Percentiles rank a stretch among this genome's conserved stretches.
Conservation (phyloP, 1,140 invertebrate genomes). For the Adoxophyes honmai region DNA sequence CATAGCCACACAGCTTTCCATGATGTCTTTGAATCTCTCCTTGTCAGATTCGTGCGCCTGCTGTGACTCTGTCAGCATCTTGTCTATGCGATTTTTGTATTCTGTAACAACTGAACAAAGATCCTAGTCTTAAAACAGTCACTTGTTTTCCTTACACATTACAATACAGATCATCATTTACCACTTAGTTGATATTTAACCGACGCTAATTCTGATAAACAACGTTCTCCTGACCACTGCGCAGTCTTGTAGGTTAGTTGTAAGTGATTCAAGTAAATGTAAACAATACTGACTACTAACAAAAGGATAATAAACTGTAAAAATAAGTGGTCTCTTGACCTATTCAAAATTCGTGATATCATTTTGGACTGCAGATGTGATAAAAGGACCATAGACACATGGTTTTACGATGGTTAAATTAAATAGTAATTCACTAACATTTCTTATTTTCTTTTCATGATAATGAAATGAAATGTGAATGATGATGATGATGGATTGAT, state of each 20-base stretch:
- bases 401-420: no score
- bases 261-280: constrained; percentile 48
- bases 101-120: constrained; percentile 54
- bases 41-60: constrained; percentile 47
- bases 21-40: constrained; percentile 53
- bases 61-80: constrained; percentile 52
- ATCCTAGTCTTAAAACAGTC: constrained; percentile 7
- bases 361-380: constrained; percentile 16
- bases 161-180: constrained; percentile 20
- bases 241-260: constrained; percentile 41
- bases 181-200: constrained; percentile 62
- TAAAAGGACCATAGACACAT: no score
- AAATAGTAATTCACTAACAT: no score
- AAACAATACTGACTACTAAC: constrained; percentile 30
- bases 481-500: no score
- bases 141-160: background rate
- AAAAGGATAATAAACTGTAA: constrained; percentile 29
- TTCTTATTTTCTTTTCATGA: no score
- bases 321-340: constrained; percentile 28
- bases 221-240: constrained; percentile 38
- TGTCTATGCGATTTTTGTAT: constrained; percentile 59
- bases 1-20: constrained; percentile 65
- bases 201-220: constrained; percentile 54
- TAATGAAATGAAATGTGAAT: no score
- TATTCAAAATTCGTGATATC: constrained; percentile 24